These are phyloP conservation scores for Oncorhynchus masou DNA, from an alignment of 2,113 vertebrate genomes.

Conservation along the genomic window DNA sequence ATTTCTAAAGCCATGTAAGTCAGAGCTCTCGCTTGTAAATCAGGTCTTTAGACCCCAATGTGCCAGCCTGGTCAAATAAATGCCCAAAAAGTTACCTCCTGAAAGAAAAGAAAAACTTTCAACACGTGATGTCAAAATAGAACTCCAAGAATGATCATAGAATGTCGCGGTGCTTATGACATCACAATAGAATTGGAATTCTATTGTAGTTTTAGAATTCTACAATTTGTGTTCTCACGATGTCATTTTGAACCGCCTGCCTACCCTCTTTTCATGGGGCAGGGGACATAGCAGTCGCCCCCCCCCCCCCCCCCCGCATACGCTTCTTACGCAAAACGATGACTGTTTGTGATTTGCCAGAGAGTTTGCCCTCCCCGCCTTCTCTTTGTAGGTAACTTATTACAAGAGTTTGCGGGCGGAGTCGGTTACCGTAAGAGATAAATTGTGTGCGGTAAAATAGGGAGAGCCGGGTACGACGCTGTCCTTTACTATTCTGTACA, in stretches of 20 bases:
- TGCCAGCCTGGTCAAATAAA: too few species aligned
- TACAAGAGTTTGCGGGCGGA: conserved; percentile 62
- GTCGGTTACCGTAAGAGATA: conserved; percentile 57
- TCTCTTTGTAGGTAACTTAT: conserved; percentile 67
- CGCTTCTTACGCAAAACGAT: conserved; percentile 59
- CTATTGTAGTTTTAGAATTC: neutral
- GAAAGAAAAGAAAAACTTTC: too few species aligned
- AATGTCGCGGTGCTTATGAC: too few species aligned
- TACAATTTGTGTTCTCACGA: neutral
- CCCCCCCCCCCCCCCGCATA: neutral
- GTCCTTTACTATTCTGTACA: conserved; percentile 65
- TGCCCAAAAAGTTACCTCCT: too few species aligned
- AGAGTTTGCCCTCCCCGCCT: conserved; percentile 54
- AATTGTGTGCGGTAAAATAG: conserved; percentile 64
- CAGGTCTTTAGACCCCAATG: too few species aligned
- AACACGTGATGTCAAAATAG: too few species aligned
- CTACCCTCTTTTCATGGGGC: neutral
- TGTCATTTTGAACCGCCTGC: neutral
- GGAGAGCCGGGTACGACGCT: conserved; percentile 59
- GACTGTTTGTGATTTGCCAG: conserved; percentile 64
- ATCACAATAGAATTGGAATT: too few species aligned
- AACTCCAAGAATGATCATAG: too few species aligned
- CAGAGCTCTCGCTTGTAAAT: too few species aligned
- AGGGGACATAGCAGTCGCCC: neutral
- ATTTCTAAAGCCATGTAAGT: too few species aligned